phyloP scores from a whole-genome alignment of 2,113 vertebrate genomes.

The Myiagra hebetior region DNA sequence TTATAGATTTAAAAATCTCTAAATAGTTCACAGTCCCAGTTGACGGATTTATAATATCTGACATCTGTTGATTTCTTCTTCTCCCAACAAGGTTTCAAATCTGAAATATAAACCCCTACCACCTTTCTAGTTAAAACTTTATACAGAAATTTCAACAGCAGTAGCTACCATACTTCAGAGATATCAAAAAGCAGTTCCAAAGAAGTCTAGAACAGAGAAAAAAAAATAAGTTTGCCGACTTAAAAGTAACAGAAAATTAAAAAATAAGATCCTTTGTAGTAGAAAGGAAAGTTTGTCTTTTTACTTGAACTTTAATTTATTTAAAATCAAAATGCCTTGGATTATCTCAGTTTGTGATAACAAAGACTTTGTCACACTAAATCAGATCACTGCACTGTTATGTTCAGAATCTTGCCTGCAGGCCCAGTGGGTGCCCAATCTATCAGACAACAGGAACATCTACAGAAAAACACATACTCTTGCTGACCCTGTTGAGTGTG shows the following conservation, averaged over 20 bases:
- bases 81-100: background rate
- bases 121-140: background rate
- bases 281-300: background rate
- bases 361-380: background rate
- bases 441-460: background rate
- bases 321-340: background rate
- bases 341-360: background rate
- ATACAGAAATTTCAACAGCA: fast-evolving
- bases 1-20: background rate
- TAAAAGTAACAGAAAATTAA: background rate
- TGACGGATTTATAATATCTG: background rate
- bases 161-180: background rate
- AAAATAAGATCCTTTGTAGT: background rate
- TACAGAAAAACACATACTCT: background rate
- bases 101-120: background rate
- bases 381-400: background rate
- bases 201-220: background rate
- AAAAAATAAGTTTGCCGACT: background rate
- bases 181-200: background rate
- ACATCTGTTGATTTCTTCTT: background rate
- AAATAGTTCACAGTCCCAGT: background rate
- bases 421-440: background rate
- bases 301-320: background rate
- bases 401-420: background rate
- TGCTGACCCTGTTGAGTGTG: background rate